Conservation (phyloP, 2,888 invertebrate species). For the Aplocera efformata region DNA sequence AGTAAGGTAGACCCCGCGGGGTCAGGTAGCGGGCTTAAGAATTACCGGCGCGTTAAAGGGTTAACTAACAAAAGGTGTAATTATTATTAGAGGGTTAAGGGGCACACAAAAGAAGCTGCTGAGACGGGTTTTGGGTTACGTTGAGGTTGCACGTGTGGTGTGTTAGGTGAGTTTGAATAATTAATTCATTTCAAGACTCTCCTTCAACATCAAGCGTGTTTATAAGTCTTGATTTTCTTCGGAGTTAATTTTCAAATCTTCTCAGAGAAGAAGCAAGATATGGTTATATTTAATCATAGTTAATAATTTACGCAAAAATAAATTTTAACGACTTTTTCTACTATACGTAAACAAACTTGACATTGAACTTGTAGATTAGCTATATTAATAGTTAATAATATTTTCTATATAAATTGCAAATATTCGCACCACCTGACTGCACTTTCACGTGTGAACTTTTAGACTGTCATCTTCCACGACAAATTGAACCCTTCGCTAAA, state of each 20-base stretch:
- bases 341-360: no score
- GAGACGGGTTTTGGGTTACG: conserved; percentile 60
- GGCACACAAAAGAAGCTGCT: conserved; percentile 52
- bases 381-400: no score
- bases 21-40: conserved; percentile 77
- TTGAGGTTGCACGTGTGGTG: conserved; percentile 58
- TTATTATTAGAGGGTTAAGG: conserved; percentile 73
- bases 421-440: conserved; percentile 52
- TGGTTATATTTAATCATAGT: no score
- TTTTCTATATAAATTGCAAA: conserved; percentile 6
- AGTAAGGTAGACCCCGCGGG: conserved; percentile 59
- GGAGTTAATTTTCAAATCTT: neutral
- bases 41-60: conserved; percentile 73
- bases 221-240: conserved; percentile 3
- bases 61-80: conserved; percentile 73
- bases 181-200: conserved; percentile 28
- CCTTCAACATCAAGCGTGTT: conserved; percentile 16
- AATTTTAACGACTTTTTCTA: no score
- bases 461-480: conserved; percentile 67
- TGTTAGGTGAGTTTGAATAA: conserved; percentile 40
- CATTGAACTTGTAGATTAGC: no score
- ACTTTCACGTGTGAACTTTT: conserved; percentile 71
- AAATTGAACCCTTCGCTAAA: conserved; percentile 72
- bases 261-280: no score
- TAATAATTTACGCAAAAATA: no score